phyloP scores from a whole-genome alignment of 2,888 invertebrate genomes.

The Cynaeus angustus region DNA sequence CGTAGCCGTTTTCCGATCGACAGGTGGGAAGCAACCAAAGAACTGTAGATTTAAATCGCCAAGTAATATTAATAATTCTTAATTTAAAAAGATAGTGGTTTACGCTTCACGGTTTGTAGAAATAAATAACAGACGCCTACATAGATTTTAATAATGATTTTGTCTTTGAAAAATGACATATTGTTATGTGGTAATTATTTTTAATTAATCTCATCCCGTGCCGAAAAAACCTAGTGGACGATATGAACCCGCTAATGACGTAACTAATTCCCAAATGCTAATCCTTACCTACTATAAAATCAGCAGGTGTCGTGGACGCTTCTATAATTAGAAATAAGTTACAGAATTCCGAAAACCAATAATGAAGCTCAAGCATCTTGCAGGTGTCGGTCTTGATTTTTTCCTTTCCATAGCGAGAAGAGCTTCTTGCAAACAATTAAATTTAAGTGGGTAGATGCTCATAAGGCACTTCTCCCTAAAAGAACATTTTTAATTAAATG shows the following conservation, averaged over 20 bases:
- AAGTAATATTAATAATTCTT: constrained; percentile 25
- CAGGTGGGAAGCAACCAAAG: constrained; percentile 29
- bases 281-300: constrained; percentile 39
- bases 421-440: constrained; percentile 44
- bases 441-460: constrained; percentile 44
- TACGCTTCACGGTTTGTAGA: not conserved
- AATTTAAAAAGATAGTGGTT: not conserved
- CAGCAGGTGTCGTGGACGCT: constrained; percentile 43
- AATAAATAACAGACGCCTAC: not conserved
- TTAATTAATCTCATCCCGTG: constrained; percentile 22
- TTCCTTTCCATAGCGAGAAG: constrained; percentile 43
- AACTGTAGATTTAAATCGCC: constrained; percentile 39
- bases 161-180: not conserved
- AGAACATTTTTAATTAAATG: constrained; percentile 48
- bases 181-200: constrained; percentile 22
- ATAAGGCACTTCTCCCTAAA: constrained; percentile 42
- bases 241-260: constrained; percentile 7
- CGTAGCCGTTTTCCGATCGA: constrained; percentile 26
- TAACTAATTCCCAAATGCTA: constrained; percentile 42
- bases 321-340: constrained; percentile 46
- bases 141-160: not conserved
- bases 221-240: not conserved
- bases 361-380: constrained; percentile 31
- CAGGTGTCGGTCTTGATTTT: constrained; percentile 45
- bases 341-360: constrained; percentile 46